Evolutionary conservation across 2,888 invertebrate genomes (phyloP), one percentile per base, ranked within the genome.

Genomic region (Xanthia icteritia): DNA sequence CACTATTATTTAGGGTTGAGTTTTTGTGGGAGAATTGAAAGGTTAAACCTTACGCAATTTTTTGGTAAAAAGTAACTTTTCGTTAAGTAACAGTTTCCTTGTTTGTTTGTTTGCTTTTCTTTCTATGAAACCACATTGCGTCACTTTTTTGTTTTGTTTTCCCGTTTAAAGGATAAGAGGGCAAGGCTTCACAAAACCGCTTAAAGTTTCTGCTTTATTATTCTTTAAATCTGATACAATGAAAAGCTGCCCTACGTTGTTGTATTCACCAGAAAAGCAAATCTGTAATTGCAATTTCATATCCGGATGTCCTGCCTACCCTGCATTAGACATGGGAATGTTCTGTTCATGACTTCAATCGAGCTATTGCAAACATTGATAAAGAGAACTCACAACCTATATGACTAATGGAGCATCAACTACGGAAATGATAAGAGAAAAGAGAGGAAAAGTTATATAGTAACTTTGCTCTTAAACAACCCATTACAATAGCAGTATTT

Each of bases 1-100:
- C 90, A 91, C 93, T 93, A 90, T 92, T 83, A 74, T 36, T 64
- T 85, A 91, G 90, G 92, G 91, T 87, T 88, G 88, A 74, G 72
- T 67, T 72, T 71, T 83, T 83, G 78, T 61, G 79, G 63, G 72
- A 85, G 86, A 86, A 56, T 82, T 75, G 39, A 27, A 76, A 73
- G 83, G 75, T 73, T 68, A 61, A 56, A 48, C 4, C 0, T 74
- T 66, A 79, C 63, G 63, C 58, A 79, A 82, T 45, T 67, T n/a
- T 65, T 79, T 17, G 27, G 72, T 65, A 36, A 76, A 73, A 82
- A 73, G 27, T 31, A 36, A 75, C 64, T 78, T 85, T 66, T 60
- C 20, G 27, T 65, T 68, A 45, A 39, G 45, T 66, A 66, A 70
- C 39, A 72, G 8, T 82, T 77, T 78, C 27, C 39, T 77, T 73